Conservation (phyloP, 2,888 invertebrate species). For the Eulithis testata region DNA sequence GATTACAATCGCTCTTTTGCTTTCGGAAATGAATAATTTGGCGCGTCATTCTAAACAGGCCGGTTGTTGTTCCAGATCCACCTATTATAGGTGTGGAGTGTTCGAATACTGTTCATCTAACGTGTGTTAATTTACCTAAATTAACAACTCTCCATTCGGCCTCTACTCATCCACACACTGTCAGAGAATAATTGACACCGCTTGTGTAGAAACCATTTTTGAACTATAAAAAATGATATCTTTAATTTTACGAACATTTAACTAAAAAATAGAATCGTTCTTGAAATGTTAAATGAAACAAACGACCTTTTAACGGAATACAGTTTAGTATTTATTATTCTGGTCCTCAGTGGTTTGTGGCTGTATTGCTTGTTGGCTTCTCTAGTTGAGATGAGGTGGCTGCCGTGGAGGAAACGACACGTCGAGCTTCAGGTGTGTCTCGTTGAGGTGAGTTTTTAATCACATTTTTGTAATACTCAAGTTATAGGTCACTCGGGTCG, state of each 20-base stretch:
- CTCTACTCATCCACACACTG: slow-evolving; percentile 27
- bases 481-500: no score
- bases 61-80: slow-evolving; percentile 30
- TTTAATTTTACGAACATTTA: slow-evolving; percentile 2
- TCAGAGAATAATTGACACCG: slow-evolving; percentile 25
- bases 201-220: slow-evolving; percentile 12
- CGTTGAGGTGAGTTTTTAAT: slow-evolving; percentile 39
- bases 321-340: slow-evolving; percentile 16
- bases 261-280: not conserved
- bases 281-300: slow-evolving; percentile 32
- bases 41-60: slow-evolving; percentile 8
- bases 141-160: slow-evolving; percentile 44
- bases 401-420: slow-evolving; percentile 41
- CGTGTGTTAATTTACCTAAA: slow-evolving; percentile 45
- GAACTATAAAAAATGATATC: not conserved
- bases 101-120: slow-evolving; percentile 24
- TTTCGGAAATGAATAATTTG: slow-evolving; percentile 4
- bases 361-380: slow-evolving; percentile 26
- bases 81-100: slow-evolving; percentile 12
- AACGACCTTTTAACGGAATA: slow-evolving; percentile 29
- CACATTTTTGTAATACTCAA: not conserved
- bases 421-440: slow-evolving; percentile 37
- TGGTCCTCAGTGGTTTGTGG: slow-evolving; percentile 22
- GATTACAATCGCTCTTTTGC: no score
- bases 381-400: slow-evolving; percentile 43